phyloP scores from a whole-genome alignment of 2,888 invertebrate genomes.

The Romanomermis culicivorax region DNA sequence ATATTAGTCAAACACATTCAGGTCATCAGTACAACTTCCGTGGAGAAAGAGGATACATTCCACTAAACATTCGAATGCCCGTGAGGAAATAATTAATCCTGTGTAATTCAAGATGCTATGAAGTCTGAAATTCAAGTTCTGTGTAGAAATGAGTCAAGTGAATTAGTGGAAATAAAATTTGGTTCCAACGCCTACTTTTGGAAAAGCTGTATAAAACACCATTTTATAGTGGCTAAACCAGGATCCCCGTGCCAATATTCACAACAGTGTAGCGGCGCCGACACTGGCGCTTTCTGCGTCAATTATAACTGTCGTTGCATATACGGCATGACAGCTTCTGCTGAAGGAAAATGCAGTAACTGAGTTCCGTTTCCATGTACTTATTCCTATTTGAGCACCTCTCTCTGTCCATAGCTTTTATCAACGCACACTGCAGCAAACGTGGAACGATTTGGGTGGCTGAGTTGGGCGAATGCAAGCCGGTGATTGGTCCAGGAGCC shows the following conservation, averaged over 20 bases:
- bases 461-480: conserved; percentile 26
- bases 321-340: conserved; percentile 21
- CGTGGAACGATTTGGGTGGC: conserved; percentile 26
- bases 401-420: conserved; percentile 16
- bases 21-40: too few species aligned
- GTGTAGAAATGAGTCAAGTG: too few species aligned
- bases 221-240: conserved; percentile 18
- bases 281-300: conserved; percentile 25
- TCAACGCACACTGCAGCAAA: conserved; percentile 23
- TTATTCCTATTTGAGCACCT: neutral
- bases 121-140: too few species aligned
- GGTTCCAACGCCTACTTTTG: too few species aligned
- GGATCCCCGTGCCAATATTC: conserved; percentile 28
- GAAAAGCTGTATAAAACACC: neutral
- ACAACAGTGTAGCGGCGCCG: conserved; percentile 25
- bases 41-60: too few species aligned
- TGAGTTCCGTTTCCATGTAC: neutral
- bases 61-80: too few species aligned
- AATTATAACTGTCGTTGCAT: conserved; percentile 14
- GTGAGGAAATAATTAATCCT: too few species aligned
- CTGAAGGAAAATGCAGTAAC: conserved; percentile 18
- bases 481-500: conserved; percentile 15
- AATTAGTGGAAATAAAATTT: too few species aligned
- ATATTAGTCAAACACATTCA: too few species aligned
- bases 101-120: too few species aligned